Conservation (phyloP, 2,113 vertebrate genomes). For the Rhipidura dahli region DNA sequence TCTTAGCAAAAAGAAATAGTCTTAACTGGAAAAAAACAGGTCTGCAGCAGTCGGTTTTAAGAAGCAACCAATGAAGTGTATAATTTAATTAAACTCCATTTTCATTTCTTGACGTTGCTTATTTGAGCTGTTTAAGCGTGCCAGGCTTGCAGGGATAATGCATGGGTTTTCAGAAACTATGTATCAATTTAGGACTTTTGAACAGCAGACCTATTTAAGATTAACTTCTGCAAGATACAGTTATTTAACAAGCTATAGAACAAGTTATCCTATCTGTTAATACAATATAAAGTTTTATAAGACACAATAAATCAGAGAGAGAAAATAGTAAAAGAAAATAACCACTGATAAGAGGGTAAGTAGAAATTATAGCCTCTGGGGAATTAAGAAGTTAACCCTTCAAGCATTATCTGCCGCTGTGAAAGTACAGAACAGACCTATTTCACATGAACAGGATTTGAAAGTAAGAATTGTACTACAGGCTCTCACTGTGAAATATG, state of each 20-base stretch:
- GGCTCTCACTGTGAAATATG: neutral
- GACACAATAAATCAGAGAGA: neutral
- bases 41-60: neutral
- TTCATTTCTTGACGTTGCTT: neutral
- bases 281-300: neutral
- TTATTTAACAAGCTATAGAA: neutral
- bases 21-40: neutral
- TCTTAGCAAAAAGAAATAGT: neutral
- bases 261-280: neutral
- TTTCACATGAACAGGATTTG: neutral
- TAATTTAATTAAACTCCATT: neutral
- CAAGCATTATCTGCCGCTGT: neutral
- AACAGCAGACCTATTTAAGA: neutral
- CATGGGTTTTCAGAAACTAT: neutral
- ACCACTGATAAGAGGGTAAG: neutral
- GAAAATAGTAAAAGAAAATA: neutral
- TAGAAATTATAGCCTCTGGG: neutral
- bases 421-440: neutral
- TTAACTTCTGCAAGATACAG: neutral
- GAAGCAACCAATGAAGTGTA: neutral
- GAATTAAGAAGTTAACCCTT: neutral
- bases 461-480: neutral
- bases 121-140: neutral
- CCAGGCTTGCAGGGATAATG: neutral
- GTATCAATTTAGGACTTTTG: neutral